phyloP scores from a whole-genome alignment of 2,113 vertebrate species.

The Epinephelus lanceolatus region DNA sequence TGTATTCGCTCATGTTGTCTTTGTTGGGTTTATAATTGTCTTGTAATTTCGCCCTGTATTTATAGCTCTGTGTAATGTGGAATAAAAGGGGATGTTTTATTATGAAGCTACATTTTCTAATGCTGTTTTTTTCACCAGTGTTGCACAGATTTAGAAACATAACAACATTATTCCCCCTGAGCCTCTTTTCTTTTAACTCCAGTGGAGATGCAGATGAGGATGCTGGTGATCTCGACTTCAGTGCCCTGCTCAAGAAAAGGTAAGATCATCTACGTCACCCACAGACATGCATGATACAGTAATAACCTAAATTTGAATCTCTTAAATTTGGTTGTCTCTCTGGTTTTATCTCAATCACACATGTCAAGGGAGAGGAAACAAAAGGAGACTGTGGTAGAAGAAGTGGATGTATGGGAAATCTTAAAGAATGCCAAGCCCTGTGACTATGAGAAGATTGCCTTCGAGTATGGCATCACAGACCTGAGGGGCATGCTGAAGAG shows the following conservation, averaged over 20 bases:
- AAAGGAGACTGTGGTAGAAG: constrained; percentile 69
- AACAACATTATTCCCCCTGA: neutral
- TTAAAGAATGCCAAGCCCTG: constrained; percentile 91
- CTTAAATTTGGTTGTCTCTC: neutral
- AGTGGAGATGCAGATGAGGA: constrained; percentile 86
- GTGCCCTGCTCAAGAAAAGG: constrained; percentile 92
- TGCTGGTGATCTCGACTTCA: constrained; percentile 92
- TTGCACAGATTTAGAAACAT: neutral
- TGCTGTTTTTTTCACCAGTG: neutral
- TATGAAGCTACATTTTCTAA: constrained; percentile 8
- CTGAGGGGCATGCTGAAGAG: constrained; percentile 92
- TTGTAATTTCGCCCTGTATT: constrained; percentile 33
- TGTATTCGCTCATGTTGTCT: constrained; percentile 13
- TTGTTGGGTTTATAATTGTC: constrained; percentile 29
- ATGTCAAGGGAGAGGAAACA: constrained; percentile 81
- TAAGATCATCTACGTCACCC: constrained; percentile 32
- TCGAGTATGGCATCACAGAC: constrained; percentile 94
- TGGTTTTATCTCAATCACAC: too few relatives aligned
- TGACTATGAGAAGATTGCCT: constrained; percentile 94
- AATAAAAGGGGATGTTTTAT: constrained; percentile 9
- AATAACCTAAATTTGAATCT: neutral
- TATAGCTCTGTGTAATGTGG: constrained; percentile 29
- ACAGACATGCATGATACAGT: neutral
- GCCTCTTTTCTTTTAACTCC: constrained; percentile 22
- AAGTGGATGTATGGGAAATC: constrained; percentile 91